Conservation (phyloP, 2,113 vertebrate species). For the Trematocara zebra region DNA sequence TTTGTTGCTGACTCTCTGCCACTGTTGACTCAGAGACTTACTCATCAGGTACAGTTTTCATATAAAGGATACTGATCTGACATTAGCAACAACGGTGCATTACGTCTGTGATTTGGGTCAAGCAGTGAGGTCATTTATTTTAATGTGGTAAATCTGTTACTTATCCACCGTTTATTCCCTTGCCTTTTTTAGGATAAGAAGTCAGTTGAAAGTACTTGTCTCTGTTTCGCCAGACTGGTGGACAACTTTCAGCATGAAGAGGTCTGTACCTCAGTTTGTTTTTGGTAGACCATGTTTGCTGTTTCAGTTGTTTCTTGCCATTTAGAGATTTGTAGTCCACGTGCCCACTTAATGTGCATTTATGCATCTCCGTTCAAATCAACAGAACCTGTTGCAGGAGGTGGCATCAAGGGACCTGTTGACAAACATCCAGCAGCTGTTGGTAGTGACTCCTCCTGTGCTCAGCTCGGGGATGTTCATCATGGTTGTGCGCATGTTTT, state of each 20-base stretch:
- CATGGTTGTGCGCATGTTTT: constrained; percentile 99
- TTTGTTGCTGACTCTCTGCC: constrained; percentile 97
- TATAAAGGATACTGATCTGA: neutral
- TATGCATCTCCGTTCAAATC: neutral
- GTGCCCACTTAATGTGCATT: neutral
- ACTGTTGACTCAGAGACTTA: constrained; percentile 94
- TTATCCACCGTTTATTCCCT: neutral
- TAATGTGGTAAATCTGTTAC: neutral
- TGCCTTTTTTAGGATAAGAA: constrained; percentile 86
- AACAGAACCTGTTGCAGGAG: constrained; percentile 94
- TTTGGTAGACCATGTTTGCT: neutral
- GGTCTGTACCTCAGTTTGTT: constrained; percentile 65
- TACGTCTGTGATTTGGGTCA: neutral
- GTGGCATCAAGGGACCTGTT: constrained; percentile 95
- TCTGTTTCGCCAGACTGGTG: constrained; percentile 97
- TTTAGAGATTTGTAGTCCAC: neutral
- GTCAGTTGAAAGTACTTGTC: constrained; percentile 98
- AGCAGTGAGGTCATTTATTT: neutral
- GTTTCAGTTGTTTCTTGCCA: neutral
- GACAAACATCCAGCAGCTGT: constrained; percentile 95
- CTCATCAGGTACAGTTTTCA: constrained; percentile 84
- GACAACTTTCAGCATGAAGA: constrained; percentile 99
- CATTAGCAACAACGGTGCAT: neutral
- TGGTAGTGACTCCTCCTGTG: constrained; percentile 95
- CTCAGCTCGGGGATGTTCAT: constrained; percentile 99